These are phyloP conservation scores for Dipodomys merriami DNA, from an alignment of 2,113 vertebrate genomes.

Conservation along the genomic window DNA sequence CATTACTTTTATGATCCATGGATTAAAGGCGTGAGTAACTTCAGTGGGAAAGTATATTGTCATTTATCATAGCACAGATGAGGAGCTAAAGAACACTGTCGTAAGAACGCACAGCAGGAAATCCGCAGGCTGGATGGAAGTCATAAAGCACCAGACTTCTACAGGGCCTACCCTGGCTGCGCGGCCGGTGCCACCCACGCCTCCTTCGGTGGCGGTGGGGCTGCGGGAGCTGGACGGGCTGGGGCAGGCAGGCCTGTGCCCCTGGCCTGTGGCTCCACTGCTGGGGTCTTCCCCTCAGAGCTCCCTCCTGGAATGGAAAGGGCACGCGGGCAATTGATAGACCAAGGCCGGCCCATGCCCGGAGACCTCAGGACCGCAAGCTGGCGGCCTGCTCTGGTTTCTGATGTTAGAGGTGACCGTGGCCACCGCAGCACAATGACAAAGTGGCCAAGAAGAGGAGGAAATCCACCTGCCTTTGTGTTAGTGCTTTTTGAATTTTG, in stretches of 20 bases:
- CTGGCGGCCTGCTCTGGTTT: slow-evolving; percentile 36
- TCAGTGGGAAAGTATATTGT: neutral
- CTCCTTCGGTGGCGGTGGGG: neutral
- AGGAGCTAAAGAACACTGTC: neutral
- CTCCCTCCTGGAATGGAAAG: slow-evolving; percentile 59
- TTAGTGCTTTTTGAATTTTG: slow-evolving; percentile 6
- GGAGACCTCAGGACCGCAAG: slow-evolving; percentile 49
- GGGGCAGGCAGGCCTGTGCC: neutral
- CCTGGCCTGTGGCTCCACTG: slow-evolving; percentile 61
- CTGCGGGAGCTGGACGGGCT: too few species aligned
- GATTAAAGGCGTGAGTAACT: slow-evolving; percentile 1
- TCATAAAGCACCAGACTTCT: neutral
- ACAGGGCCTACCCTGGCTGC: slow-evolving; percentile 45
- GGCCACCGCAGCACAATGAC: slow-evolving; percentile 59
- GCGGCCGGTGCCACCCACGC: slow-evolving; percentile 40
- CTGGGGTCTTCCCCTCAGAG: slow-evolving; percentile 63
- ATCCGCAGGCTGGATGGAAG: too few species aligned
- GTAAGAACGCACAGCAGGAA: neutral
- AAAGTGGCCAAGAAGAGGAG: slow-evolving; percentile 48
- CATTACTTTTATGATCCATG: neutral
- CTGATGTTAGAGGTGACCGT: slow-evolving; percentile 48
- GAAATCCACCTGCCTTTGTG: neutral
- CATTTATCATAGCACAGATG: neutral
- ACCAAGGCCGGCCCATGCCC: slow-evolving; percentile 72
- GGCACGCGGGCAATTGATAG: slow-evolving; percentile 71